Base-by-base conservation (phyloP, 2,113 vertebrate species). In the Actinemys pallida region DNA sequence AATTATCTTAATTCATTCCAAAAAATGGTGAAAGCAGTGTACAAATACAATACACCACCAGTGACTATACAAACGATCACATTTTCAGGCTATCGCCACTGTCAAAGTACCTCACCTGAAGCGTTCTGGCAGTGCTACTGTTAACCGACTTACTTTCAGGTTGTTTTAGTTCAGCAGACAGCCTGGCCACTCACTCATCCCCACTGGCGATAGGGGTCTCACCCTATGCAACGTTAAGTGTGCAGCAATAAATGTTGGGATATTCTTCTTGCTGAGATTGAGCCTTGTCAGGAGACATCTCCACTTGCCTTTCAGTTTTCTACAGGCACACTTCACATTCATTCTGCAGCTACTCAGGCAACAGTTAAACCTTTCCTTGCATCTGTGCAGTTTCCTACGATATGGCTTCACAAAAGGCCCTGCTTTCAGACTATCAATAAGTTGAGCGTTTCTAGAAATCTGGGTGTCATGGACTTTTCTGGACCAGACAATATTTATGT, bases 81-180 rank as follows among this genome's bases (percentile, higher is more conserved):
- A 95, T 1, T 92, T 89, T 81, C 87, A 92, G 83, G 89, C 83
- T 91, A 81, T 57, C 93, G 62, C 89, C 89, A 12, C 27, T 81
- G 45, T 90, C 78, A 39, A 1, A 85, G 57, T 87, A 69, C 90
- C 87, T 76, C 91, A 89, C 65, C 82, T 90, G 93, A 79, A 78
- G 8, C 10, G 52, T 72, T 47, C 54, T 56, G 80, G 86, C 56
- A 83, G 52, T 50, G 22, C 2, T 62, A 89, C 42, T 0, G 0
- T 50, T 82, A 80, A 47, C 87, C 35, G 35, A 12, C 53, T 56
- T 29, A 52, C 86, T 84, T 90, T 49, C 93, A 92, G 90, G 81
- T 81, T 87, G 62, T 12, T 25, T 49, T 20, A 19, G 84, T 72
- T 89, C 94, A 65, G 65, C 19, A 42, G 79, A 47, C n/a, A 72